These are phyloP conservation scores for Vombatus ursinus DNA, from an alignment of 2,113 vertebrate genomes.

Conservation along the genomic window DNA sequence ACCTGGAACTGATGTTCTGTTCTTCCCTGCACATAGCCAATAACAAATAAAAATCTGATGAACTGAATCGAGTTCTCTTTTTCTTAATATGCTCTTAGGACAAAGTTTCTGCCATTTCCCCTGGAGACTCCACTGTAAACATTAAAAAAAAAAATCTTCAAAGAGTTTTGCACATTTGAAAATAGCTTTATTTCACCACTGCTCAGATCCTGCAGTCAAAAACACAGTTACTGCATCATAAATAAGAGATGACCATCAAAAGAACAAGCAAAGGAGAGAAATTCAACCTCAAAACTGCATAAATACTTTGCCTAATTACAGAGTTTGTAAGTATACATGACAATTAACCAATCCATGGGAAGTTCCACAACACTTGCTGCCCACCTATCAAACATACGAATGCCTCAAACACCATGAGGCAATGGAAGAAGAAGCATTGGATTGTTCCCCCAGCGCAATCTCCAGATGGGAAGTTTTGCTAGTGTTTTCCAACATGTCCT, in stretches of 20 bases:
- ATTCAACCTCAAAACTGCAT: background rate
- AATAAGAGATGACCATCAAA: background rate
- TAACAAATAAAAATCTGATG: background rate
- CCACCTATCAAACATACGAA: background rate
- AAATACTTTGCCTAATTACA: conserved; percentile 16
- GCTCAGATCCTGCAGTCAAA: background rate
- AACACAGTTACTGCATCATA: background rate
- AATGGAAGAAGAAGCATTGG: rapidly evolving
- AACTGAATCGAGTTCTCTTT: background rate
- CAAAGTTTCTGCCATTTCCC: background rate
- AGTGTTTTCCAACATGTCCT: background rate
- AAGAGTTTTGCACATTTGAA: background rate
- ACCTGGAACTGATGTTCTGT: background rate
- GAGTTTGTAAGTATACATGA: background rate
- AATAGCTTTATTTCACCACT: background rate
- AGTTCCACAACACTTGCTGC: background rate
- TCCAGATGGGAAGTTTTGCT: background rate
- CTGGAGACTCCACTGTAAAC: background rate
- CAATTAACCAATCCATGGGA: background rate
- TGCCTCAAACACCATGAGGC: background rate
- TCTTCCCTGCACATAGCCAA: background rate
- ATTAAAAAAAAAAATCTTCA: background rate
- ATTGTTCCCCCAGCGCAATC: background rate
- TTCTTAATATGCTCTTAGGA: background rate
- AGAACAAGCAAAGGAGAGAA: background rate